Evolutionary conservation across 1,140 invertebrate species (phyloP).

Genomic region (Agrilus planipennis): DNA sequence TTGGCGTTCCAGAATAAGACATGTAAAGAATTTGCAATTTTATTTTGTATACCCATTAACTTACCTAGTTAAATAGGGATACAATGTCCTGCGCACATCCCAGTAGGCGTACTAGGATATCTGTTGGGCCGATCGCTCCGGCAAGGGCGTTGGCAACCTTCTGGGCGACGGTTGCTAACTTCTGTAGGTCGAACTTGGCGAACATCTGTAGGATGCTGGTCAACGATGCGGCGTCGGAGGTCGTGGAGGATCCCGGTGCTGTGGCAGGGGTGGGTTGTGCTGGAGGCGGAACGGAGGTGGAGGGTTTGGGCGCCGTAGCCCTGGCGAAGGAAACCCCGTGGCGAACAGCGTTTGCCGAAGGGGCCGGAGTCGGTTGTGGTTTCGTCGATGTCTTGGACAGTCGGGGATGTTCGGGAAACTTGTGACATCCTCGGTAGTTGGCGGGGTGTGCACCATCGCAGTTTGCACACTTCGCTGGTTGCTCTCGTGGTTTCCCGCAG

Average conservation of each 20-base stretch:
- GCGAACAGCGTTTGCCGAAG: background rate
- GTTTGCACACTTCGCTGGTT: background rate
- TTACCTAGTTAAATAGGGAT: no score
- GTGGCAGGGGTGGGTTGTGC: background rate
- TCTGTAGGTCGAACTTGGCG: background rate
- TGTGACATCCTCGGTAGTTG: background rate
- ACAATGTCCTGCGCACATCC: no score
- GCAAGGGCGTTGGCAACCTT: background rate
- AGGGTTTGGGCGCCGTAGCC: background rate
- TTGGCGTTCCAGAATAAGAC: slow-evolving; percentile 4
- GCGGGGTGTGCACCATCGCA: background rate
- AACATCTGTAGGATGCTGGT: no score
- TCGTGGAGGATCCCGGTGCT: background rate
- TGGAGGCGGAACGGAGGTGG: background rate
- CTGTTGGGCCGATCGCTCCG: background rate
- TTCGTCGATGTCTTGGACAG: no score
- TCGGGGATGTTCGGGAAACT: background rate
- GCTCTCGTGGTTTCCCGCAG: background rate
- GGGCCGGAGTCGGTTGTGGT: background rate
- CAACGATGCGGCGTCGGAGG: background rate
- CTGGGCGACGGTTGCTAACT: background rate
- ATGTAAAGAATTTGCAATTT: background rate
- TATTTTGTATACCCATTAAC: no score
- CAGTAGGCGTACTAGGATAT: no score
- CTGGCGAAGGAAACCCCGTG: background rate